Evolutionary conservation across 2,797 vertebrate genomes (phyloP).

Genomic region (Tarsius wallacei): DNA sequence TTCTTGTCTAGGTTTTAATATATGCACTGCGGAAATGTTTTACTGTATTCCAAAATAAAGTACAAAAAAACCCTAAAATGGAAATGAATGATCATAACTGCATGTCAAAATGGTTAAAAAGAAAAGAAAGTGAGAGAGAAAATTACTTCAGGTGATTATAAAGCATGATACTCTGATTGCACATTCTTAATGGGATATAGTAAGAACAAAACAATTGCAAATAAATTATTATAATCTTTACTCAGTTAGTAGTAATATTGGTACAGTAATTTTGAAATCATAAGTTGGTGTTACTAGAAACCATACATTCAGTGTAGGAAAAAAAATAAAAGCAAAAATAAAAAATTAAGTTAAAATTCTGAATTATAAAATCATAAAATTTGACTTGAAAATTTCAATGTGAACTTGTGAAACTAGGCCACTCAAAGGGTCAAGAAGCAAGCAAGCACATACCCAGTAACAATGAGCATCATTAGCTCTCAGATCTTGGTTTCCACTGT

Average conservation of each 20-base stretch:
- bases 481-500: not conserved
- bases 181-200: not conserved
- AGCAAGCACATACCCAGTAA: not conserved
- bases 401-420: slow-evolving; percentile 58
- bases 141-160: slow-evolving; percentile 27
- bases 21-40: slow-evolving; percentile 23
- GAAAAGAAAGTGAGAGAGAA: not conserved
- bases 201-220: slow-evolving; percentile 53
- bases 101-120: slow-evolving; percentile 19
- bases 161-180: not conserved
- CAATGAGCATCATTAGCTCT: not conserved
- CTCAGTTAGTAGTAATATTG: not conserved
- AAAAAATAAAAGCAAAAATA: slow-evolving; percentile 1
- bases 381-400: not conserved
- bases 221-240: slow-evolving; percentile 37
- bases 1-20: slow-evolving; percentile 49
- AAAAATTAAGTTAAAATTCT: slow-evolving; percentile 34
- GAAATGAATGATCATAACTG: slow-evolving; percentile 24
- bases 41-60: slow-evolving; percentile 40
- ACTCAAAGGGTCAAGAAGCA: slow-evolving; percentile 45
- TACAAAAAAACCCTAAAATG: not conserved
- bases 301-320: not conserved
- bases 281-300: slow-evolving; percentile 27
- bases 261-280: slow-evolving; percentile 40
- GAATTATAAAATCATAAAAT: slow-evolving; percentile 39